Percentiles rank a stretch among this genome's conserved stretches.
phyloP scores from a whole-genome alignment of 2,888 invertebrate species.

The Allolobophora icterica region DNA sequence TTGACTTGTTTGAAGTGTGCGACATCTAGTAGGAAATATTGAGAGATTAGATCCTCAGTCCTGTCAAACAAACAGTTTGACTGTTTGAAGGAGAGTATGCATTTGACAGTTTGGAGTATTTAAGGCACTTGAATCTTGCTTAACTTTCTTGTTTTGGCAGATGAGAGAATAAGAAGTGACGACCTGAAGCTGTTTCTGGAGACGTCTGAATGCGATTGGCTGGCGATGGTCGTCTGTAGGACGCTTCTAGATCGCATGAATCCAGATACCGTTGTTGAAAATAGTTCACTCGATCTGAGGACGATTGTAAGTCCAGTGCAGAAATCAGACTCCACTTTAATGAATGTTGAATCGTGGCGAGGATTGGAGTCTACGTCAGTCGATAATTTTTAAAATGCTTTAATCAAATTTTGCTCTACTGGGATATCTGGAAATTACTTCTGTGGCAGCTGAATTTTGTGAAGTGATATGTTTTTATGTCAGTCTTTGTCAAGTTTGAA shows the following conservation, averaged over 20 bases:
- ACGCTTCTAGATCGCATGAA: slow-evolving; percentile 3
- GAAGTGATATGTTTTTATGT: no score
- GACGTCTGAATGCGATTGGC: slow-evolving; percentile 9
- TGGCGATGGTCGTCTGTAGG: not conserved
- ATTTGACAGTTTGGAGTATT: no score
- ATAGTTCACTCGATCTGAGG: not conserved
- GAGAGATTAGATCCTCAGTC: no score
- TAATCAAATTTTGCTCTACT: not conserved
- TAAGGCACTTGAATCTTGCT: no score
- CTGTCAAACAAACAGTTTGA: no score
- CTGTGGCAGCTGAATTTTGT: no score
- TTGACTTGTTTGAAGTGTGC: no score
- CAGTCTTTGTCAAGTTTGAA: not conserved
- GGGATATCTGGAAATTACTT: not conserved
- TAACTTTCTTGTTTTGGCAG: not conserved
- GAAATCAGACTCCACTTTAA: not conserved
- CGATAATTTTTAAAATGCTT: not conserved
- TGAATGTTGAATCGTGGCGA: not conserved
- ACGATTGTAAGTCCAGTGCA: not conserved
- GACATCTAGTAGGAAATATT: no score
- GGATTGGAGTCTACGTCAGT: not conserved
- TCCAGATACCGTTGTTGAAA: not conserved
- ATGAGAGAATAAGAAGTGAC: not conserved
- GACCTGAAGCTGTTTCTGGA: slow-evolving; percentile 3
- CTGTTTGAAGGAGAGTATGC: no score